These are phyloP conservation scores for Eubucco bourcierii DNA, from an alignment of 2,113 vertebrate genomes.

Conservation along the genomic window DNA sequence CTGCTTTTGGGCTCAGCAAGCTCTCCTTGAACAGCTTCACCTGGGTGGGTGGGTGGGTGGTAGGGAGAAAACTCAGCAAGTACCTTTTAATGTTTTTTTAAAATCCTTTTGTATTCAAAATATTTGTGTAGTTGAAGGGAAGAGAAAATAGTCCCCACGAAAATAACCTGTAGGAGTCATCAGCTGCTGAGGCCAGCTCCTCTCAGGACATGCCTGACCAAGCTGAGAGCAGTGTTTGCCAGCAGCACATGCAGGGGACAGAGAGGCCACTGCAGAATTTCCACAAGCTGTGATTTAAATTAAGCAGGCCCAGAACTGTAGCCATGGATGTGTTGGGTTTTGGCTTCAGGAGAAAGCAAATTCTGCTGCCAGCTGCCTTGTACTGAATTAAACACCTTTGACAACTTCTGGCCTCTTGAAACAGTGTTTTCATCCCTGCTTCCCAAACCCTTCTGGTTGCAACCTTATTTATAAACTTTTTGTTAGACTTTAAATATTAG, in stretches of 20 bases:
- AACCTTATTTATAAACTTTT: conserved; percentile 8
- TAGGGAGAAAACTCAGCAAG: background rate
- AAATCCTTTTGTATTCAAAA: background rate
- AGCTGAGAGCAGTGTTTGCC: background rate
- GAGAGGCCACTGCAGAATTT: background rate
- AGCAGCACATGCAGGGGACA: background rate
- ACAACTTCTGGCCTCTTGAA: background rate
- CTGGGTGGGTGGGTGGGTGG: background rate
- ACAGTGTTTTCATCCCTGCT: background rate
- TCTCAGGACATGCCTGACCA: background rate
- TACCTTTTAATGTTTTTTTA: background rate
- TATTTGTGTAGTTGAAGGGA: background rate
- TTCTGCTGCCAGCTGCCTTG: background rate
- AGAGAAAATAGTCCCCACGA: background rate
- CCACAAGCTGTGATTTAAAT: conserved; percentile 3
- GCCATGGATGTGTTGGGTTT: background rate
- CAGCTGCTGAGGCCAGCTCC: background rate
- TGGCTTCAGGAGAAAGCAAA: background rate
- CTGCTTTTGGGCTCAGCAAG: background rate
- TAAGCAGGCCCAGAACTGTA: background rate
- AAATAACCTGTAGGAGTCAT: background rate
- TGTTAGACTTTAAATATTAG: background rate
- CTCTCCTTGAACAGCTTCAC: background rate
- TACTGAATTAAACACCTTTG: background rate
- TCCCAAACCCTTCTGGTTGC: background rate